Conservation (phyloP, 2,888 invertebrate species). For the Ennomos erosarius region DNA sequence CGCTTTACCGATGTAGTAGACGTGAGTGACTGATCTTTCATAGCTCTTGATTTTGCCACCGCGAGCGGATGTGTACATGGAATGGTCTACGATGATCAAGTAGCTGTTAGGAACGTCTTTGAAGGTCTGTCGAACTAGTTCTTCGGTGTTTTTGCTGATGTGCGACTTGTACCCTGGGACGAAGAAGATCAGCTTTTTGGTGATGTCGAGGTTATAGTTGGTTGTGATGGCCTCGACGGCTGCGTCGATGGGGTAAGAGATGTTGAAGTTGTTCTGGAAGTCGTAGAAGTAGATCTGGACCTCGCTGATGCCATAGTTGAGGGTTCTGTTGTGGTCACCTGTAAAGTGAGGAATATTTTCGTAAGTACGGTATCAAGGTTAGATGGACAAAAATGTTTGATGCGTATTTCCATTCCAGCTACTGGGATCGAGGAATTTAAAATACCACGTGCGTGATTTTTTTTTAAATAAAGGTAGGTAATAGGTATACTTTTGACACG, state of each 20-base stretch:
- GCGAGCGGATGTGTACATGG: constrained; percentile 66
- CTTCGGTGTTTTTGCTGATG: constrained; percentile 67
- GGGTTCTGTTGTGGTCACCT: constrained; percentile 71
- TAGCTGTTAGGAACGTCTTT: constrained; percentile 67
- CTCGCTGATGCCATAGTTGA: constrained; percentile 64
- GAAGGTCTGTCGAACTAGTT: constrained; percentile 68
- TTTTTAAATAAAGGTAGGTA: too few species aligned
- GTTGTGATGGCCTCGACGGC: constrained; percentile 62
- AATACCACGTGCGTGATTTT: too few species aligned
- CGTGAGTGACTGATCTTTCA: constrained; percentile 67
- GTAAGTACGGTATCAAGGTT: neutral
- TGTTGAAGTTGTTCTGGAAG: constrained; percentile 71
- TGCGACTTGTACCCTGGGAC: constrained; percentile 78
- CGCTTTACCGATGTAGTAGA: constrained; percentile 66
- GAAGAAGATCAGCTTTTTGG: constrained; percentile 69
- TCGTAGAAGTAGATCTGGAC: constrained; percentile 73
- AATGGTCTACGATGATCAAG: constrained; percentile 74
- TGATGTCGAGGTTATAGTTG: constrained; percentile 65
- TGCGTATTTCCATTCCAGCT: too few species aligned
- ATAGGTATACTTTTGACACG: too few species aligned
- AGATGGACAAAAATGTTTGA: too few species aligned
- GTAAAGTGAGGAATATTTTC: constrained; percentile 29
- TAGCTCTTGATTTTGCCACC: constrained; percentile 70
- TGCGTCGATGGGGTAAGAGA: constrained; percentile 59
- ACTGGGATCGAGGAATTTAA: too few species aligned